Evolutionary conservation across 2,888 invertebrate genomes (phyloP).

Genomic region (Andrena haemorrhoa): DNA sequence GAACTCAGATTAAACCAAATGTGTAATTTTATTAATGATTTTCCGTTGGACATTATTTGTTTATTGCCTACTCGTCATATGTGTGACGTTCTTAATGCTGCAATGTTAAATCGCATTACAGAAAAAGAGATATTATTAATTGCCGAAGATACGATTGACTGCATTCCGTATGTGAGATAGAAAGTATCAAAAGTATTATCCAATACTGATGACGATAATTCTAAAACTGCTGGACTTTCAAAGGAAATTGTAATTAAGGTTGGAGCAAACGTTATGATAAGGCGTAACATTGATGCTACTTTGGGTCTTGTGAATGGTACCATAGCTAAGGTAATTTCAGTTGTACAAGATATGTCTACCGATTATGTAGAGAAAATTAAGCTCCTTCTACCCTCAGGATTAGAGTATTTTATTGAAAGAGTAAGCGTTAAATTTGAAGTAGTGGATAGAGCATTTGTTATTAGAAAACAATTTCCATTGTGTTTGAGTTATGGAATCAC

Average conservation of each 20-base stretch:
- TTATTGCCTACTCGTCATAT: neutral
- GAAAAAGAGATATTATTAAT: no score
- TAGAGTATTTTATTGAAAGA: neutral
- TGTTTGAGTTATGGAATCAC: neutral
- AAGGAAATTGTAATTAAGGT: no score
- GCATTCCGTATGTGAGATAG: no score
- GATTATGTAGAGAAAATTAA: neutral
- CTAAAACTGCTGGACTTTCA: no score
- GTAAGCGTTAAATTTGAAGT: slow-evolving; percentile 4
- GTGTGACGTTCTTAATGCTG: neutral
- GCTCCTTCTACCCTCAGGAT: neutral
- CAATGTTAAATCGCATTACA: no score
- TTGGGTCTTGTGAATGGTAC: no score
- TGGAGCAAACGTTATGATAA: no score
- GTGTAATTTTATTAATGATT: neutral
- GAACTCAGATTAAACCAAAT: neutral
- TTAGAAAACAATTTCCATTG: neutral
- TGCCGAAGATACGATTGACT: no score
- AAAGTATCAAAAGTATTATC: no score
- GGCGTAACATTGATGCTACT: no score
- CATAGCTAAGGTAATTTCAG: neutral
- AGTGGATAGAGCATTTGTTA: neutral
- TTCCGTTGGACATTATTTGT: neutral
- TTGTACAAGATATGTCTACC: neutral
- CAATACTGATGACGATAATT: no score